Conservation (phyloP, 2,888 invertebrate species). For the Kryphioiulus occultus region DNA sequence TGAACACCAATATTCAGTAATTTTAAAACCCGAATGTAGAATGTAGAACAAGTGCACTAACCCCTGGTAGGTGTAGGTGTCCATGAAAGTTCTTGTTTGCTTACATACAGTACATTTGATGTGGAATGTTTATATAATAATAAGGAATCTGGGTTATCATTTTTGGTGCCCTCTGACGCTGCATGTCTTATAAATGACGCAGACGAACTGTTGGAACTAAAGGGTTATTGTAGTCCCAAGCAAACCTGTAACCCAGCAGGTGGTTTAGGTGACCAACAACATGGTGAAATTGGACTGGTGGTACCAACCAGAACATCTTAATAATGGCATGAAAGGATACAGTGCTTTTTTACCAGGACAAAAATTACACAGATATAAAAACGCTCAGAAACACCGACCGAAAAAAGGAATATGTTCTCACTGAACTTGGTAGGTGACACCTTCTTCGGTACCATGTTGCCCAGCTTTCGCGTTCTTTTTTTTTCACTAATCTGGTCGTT, state of each 20-base stretch:
- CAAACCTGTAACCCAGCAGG: slow-evolving; percentile 81
- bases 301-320: slow-evolving; percentile 76
- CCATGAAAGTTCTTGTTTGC: too few relatives aligned
- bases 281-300: slow-evolving; percentile 82
- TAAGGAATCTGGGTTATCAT: too few relatives aligned
- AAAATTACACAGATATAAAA: slow-evolving; percentile 74
- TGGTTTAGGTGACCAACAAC: slow-evolving; percentile 77
- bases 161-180: too few relatives aligned
- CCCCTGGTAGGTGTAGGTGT: too few relatives aligned
- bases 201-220: too few relatives aligned
- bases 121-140: too few relatives aligned
- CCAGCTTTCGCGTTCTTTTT: background rate
- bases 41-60: too few relatives aligned
- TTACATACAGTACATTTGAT: too few relatives aligned
- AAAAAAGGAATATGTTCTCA: slow-evolving; percentile 68
- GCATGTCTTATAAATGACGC: too few relatives aligned
- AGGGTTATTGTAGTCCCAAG: slow-evolving; percentile 69
- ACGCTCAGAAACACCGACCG: slow-evolving; percentile 64
- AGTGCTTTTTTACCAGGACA: slow-evolving; percentile 74
- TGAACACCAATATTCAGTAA: too few relatives aligned
- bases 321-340: slow-evolving; percentile 78
- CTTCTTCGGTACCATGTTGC: background rate
- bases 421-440: slow-evolving; percentile 70
- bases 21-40: too few relatives aligned
- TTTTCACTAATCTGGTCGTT: background rate